phyloP scores from a whole-genome alignment of 2,888 invertebrate genomes.

The Lamproptera curius region DNA sequence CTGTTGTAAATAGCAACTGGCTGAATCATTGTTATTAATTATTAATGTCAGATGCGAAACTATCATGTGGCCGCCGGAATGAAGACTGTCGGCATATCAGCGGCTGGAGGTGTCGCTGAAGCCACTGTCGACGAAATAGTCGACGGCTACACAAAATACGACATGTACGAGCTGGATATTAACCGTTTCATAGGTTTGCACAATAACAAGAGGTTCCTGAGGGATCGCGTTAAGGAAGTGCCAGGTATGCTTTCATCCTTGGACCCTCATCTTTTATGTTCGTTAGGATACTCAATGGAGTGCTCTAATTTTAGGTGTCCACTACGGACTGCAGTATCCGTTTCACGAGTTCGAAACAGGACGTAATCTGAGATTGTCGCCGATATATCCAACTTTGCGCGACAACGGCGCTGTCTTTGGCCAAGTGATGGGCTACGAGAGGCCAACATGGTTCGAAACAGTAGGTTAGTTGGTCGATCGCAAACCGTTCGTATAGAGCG shows the following conservation, averaged over 20 bases:
- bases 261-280: too few species aligned
- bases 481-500: too few species aligned
- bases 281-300: too few species aligned
- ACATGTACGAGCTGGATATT: constrained; percentile 93
- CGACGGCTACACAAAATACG: constrained; percentile 87
- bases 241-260: too few species aligned
- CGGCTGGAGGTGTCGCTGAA: constrained; percentile 96
- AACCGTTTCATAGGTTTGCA: constrained; percentile 94
- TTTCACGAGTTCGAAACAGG: constrained; percentile 92
- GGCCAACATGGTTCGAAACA: constrained; percentile 93
- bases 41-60: constrained; percentile 92
- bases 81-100: constrained; percentile 97
- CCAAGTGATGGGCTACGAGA: constrained; percentile 98
- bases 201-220: constrained; percentile 94
- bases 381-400: constrained; percentile 93
- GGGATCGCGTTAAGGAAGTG: constrained; percentile 94
- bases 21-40: too few species aligned
- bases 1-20: too few species aligned
- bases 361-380: constrained; percentile 94
- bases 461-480: constrained; percentile 39
- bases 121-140: constrained; percentile 93
- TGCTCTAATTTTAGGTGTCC: constrained; percentile 77
- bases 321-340: constrained; percentile 90
- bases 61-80: constrained; percentile 97
- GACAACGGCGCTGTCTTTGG: constrained; percentile 97